These are phyloP conservation scores for Caenorhabditis sp. DNA, from an alignment of 2,888 invertebrate species.

Conservation along the genomic window DNA sequence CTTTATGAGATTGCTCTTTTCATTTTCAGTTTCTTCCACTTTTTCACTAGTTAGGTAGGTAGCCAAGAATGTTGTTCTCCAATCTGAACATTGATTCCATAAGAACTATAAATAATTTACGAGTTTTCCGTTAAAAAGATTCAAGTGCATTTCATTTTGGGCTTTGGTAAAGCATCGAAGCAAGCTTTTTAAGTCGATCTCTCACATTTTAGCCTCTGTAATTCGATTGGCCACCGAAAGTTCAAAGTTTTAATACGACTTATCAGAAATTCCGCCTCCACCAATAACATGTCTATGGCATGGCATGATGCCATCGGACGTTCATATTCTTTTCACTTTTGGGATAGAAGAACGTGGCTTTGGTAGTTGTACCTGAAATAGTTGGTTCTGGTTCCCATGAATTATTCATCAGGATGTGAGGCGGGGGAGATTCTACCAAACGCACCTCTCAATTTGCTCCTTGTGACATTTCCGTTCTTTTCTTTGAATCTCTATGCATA, in stretches of 20 bases:
- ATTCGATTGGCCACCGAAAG: background rate
- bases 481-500: background rate
- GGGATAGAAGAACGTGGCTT: conserved; percentile 20
- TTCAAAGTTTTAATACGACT: background rate
- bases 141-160: background rate
- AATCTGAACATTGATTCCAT: too few relatives aligned
- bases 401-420: conserved; percentile 35
- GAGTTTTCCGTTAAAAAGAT: background rate
- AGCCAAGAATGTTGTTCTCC: conserved; percentile 2
- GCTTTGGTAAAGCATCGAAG: too few relatives aligned
- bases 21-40: background rate
- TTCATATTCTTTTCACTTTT: background rate
- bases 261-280: conserved; percentile 30
- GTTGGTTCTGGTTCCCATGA: conserved; percentile 18
- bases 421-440: conserved; percentile 14
- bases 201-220: background rate
- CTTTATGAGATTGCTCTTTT: background rate
- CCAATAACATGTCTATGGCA: background rate
- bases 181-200: background rate
- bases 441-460: conserved; percentile 6
- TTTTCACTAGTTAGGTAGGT: too few relatives aligned
- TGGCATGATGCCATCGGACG: background rate
- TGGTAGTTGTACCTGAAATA: conserved; percentile 40
- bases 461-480: conserved; percentile 32
- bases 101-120: conserved; percentile 34